Conservation (phyloP, 2,888 invertebrate genomes). For the Acrobasis repandana region DNA sequence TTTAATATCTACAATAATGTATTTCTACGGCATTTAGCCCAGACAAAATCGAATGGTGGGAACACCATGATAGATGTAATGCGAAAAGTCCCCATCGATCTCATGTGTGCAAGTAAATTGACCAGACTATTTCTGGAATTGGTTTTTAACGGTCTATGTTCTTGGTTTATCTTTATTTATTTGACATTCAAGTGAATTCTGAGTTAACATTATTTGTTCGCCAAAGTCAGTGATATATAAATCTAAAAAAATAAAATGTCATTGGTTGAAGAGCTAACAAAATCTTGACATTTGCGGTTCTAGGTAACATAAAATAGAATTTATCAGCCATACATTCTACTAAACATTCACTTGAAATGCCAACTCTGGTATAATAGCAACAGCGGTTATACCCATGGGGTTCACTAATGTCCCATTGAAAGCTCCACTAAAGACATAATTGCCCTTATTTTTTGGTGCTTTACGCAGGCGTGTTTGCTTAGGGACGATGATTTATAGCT, state of each 20-base stretch:
- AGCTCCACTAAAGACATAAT: conserved; percentile 55
- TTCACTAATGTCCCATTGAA: conserved; percentile 48
- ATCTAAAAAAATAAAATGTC: neutral
- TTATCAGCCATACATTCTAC: conserved; percentile 39
- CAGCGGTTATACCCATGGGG: conserved; percentile 54
- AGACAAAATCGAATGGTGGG: no score
- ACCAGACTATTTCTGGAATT: no score
- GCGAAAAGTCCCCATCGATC: no score
- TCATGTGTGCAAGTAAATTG: no score
- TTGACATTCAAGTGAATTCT: no score
- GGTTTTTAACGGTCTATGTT: no score
- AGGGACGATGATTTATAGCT: conserved; percentile 39
- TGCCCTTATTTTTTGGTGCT: conserved; percentile 41
- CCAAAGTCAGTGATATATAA: no score
- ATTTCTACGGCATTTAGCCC: no score
- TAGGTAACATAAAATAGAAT: conserved; percentile 18
- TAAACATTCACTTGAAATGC: conserved; percentile 42
- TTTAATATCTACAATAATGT: neutral
- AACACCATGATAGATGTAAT: no score
- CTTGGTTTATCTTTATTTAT: no score
- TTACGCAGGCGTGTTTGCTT: conserved; percentile 39
- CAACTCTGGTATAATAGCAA: conserved; percentile 36
- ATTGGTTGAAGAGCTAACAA: neutral
- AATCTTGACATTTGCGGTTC: conserved; percentile 28
- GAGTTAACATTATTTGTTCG: no score